Evolutionary conservation across 2,888 invertebrate species (phyloP), one percentile per base, ranked within the genome.

Genomic region (Brenthis ino): DNA sequence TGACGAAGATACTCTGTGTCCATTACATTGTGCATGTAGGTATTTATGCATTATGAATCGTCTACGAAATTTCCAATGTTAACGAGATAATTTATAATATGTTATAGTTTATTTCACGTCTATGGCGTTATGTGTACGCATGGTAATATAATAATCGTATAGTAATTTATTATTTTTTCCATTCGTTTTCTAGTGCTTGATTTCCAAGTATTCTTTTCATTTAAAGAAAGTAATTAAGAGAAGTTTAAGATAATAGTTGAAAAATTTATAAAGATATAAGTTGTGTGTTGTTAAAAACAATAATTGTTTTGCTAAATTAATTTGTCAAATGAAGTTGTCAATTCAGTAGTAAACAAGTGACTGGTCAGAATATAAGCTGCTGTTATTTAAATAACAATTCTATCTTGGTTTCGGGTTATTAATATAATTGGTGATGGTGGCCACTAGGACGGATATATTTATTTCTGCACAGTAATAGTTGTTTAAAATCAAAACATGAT

Each of bases 21-120:
- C 77, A 80, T 83, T 82, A 79, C 85, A 80, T 75, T 80, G 77
- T 91, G 92, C 91, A 91, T 92, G 91, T 89, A 91, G 89, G 87
- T 85, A 88, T 88, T 81, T 66, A 61, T 77, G 74, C 75, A 74
- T 77, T 76, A 78, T 77, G 69, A 57, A 57, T 63, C 68, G 70
- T 67, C 68, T 56, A 60, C 37, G 68, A 68, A 69, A 61, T 64
- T 67, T 53, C 50, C 14, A 64, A 60, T 56, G 65, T 51, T 53
- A 51, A 65, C 20, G 20, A 54, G 20, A 54, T 65, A 16, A 61
- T 43, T 20, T 20, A 43, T 43, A 8, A 37, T 37, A 61, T 57
- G 54, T 43, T 60, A 65, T 69, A 67, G 63, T 67, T 43, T 43
- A 70, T 67, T 56, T 43, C 53, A 55, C 54, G 57, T 67, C 50